Base-by-base conservation (phyloP, 2,113 vertebrate species). In the Hippocampus zosterae region DNA sequence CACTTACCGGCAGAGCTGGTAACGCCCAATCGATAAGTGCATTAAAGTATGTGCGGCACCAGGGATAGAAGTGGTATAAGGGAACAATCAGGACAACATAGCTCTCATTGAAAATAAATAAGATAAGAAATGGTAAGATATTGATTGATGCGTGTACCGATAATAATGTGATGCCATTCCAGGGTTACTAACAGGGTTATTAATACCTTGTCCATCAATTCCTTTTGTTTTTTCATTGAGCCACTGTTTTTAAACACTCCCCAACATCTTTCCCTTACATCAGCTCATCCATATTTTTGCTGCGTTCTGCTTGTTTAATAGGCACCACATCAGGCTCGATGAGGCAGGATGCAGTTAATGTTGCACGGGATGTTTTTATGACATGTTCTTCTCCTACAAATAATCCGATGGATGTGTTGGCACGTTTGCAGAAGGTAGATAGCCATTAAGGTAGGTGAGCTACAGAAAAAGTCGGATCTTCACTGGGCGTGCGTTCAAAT, bases 331-430 rank as follows among this genome's bases (percentile, higher is more conserved):
- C 62, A 64, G 62, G 40, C 11, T 21, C 18, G 21, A 37, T 40
- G 60, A 62, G 33, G 1, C 21, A 64, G 40, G 37, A 64, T 42
- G 62, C 62, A 15, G 62, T 64, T 64, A 64, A 64, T 64, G 40
- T 42, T 60, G 57, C 57, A 60, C 57, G 33, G 57, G 57, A 60
- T 59, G 25, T 29, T 59, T 59, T 63, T 63, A 63, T 64, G n/a
- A 11, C 40, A 12, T 60, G 57, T 60, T 60, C 15, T 60, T 40
- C 23, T 42, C 61, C 40, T 25, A 42, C 37, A 64, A 21, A 42
- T 64, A 64, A 64, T 64, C 62, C 13, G 62, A 64, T 64, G 62
- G 62, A 64, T 64, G 13, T 64, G 10, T 64, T 42, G 40, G 62
- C 40, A 64, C n/a, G 6, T n/a, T 42, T 13, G 21, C 5, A 64